These are phyloP conservation scores for Eudasyphora cyanicolor DNA, from an alignment of 2,888 invertebrate genomes.

Conservation along the genomic window DNA sequence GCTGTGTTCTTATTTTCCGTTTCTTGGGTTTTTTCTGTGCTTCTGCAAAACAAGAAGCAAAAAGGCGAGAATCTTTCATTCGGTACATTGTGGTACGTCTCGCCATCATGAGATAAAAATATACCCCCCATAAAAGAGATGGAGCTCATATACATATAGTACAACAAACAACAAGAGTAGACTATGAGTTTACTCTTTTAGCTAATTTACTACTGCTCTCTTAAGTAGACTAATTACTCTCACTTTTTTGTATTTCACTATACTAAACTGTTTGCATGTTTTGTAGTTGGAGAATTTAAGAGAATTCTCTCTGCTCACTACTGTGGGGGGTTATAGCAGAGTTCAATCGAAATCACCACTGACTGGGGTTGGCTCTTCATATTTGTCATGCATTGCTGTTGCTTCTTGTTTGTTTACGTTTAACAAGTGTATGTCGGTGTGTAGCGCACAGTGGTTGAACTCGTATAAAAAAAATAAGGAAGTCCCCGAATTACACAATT, in stretches of 20 bases:
- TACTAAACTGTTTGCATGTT: neutral
- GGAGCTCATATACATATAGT: neutral
- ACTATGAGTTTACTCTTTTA: neutral
- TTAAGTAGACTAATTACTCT: constrained; percentile 19
- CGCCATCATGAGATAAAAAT: neutral
- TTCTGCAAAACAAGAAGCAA: neutral
- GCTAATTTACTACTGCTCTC: neutral
- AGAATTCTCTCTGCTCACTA: neutral
- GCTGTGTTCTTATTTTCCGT: neutral
- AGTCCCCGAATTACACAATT: no score
- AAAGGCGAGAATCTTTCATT: neutral
- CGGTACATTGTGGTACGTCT: neutral
- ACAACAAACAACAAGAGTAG: neutral
- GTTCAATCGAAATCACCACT: neutral
- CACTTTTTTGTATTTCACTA: neutral
- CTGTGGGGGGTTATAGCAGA: neutral
- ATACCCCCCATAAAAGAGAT: neutral
- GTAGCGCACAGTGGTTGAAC: no score
- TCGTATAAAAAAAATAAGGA: no score
- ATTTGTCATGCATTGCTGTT: constrained; percentile 12
- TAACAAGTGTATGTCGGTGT: constrained; percentile 56
- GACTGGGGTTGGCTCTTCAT: constrained; percentile 7
- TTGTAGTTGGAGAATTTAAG: neutral
- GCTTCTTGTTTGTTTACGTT: constrained; percentile 27
- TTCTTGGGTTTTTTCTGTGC: neutral